Base-by-base conservation (phyloP, 2,113 vertebrate species). In the Siniperca chuatsi region DNA sequence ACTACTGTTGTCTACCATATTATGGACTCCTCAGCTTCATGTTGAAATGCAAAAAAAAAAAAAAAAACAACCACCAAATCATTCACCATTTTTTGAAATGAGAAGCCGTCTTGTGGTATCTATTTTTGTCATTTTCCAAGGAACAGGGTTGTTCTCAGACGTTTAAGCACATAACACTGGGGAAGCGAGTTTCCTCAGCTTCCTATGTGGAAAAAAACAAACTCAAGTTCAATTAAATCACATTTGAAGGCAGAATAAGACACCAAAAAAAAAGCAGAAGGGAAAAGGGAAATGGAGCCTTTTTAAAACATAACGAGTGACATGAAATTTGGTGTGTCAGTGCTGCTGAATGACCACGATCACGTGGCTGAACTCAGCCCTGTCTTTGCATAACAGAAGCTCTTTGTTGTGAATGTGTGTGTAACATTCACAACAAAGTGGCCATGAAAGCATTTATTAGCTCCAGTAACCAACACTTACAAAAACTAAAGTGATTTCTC, bases 101-200 rank as follows among this genome's bases (percentile, higher is more conserved):
- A 46, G 62, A 54, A 23, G 7, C 9, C 5, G 8, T 42, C 62
- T 64, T 21, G 13, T 40, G 48, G 18, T 2, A 16, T 86, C 66
- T 88, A 82, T 84, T 89, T 64, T 16, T 29, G 58, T 66, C 15
- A 13, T 10, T 81, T 79, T 87, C 76, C 65, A 52, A n/a, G 57
- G 58, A 83, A 78, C 70, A 0, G 1, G 35, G 57, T 12, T 0
- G 16, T 4, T 57, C 13, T 65, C 15, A 6, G 33, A 74, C 23
- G 54, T 77, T 65, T 8, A 15, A 48, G 5, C 21, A 52, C 6
- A 48, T 44, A 42, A 55, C 48, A 33, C 67, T 55, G 13, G 20
- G 40, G 65, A 57, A 70, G 52, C 25, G 61, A 71, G 78, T 70
- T 74, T 77, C 71, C 71, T 70, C 35, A 21, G 80, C 71, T 67